A percentile compares a stretch with the other conserved stretches of the same genome.
These are phyloP conservation scores for Echinops telfairi DNA, from an alignment of 2,113 vertebrate genomes.

Conservation along the genomic window DNA sequence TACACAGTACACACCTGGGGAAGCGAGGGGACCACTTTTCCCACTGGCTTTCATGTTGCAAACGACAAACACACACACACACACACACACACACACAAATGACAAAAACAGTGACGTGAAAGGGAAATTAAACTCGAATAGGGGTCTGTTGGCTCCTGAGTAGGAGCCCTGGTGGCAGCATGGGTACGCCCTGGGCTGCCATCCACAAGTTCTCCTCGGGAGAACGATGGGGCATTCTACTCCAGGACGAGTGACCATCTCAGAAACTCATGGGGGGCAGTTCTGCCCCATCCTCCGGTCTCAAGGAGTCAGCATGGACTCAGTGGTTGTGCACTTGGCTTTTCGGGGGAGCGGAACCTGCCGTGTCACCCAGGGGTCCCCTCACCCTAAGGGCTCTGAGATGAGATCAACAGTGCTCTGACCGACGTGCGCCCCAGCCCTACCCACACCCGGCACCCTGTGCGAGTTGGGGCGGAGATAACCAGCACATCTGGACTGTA, in stretches of 20 bases:
- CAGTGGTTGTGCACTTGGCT: too few species aligned
- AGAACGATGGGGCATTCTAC: neutral
- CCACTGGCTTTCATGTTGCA: neutral
- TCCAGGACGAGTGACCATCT: too few species aligned
- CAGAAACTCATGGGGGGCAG: too few species aligned
- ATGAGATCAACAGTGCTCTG: neutral
- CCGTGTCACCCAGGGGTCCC: neutral
- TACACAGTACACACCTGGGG: neutral
- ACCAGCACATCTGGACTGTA: rapidly evolving
- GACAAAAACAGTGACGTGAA: neutral
- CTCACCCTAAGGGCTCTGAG: neutral
- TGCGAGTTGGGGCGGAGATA: neutral
- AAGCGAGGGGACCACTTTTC: neutral
- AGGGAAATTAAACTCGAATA: neutral
- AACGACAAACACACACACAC: too few species aligned
- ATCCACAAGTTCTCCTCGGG: too few species aligned
- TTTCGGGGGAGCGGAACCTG: too few species aligned
- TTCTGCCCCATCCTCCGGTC: too few species aligned
- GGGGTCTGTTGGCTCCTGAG: neutral
- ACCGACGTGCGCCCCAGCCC: neutral
- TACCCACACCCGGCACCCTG: neutral
- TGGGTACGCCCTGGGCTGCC: too few species aligned
- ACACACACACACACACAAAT: too few species aligned
- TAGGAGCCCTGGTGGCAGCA: too few species aligned
- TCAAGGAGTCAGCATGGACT: too few species aligned